Conservation (phyloP, 2,113 vertebrate species). For the Telmatochromis brachygnathus region DNA sequence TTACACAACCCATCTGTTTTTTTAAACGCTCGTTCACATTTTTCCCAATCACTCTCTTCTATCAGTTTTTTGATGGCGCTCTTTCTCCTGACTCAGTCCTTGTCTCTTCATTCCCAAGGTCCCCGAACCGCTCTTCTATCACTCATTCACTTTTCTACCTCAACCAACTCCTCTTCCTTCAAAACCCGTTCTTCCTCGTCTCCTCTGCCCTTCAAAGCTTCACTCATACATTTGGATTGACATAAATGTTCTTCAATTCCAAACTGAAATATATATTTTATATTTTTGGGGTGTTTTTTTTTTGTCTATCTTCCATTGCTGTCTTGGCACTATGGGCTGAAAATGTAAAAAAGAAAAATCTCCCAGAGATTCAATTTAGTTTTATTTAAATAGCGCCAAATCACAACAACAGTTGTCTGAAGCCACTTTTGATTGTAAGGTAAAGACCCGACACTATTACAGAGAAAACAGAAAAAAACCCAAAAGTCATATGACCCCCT, state of each 20-base stretch:
- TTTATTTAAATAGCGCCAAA: neutral
- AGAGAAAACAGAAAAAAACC: fast-evolving
- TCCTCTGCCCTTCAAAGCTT: neutral
- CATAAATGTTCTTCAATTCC: neutral
- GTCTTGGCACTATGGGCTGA: neutral
- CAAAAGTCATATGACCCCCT: neutral
- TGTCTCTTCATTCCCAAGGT: neutral
- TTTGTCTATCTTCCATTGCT: neutral
- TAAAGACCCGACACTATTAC: neutral
- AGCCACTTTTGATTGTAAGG: neutral
- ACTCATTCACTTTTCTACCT: neutral
- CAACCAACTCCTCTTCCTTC: neutral
- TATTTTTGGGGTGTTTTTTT: fast-evolving
- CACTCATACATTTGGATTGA: neutral
- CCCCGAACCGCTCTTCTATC: neutral
- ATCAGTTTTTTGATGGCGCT: neutral
- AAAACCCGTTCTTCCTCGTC: neutral
- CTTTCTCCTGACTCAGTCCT: neutral
- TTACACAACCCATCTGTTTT: neutral
- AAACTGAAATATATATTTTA: neutral
- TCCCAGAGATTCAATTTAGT: neutral
- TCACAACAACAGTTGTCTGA: neutral
- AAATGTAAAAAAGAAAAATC: neutral
- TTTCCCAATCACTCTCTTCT: neutral
- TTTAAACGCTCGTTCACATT: neutral